Evolutionary conservation across 2,797 vertebrate genomes (phyloP).

Genomic region (Rhadinocentrus ornatus): DNA sequence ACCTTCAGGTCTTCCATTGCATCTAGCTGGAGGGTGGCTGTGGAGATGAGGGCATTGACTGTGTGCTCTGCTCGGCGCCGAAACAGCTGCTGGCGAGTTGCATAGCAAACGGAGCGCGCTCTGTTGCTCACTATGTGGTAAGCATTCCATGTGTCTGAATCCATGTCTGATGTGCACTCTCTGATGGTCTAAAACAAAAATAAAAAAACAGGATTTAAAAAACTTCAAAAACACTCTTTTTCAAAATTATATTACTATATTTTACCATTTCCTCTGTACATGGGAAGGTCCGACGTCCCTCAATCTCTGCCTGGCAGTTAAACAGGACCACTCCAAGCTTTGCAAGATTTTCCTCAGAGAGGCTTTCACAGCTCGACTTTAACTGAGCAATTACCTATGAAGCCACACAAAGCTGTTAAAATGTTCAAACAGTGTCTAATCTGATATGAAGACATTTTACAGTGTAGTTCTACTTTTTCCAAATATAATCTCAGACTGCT

Average conservation of each 20-base stretch:
- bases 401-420: background rate
- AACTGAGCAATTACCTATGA: conserved; percentile 80
- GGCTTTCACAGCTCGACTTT: conserved; percentile 73
- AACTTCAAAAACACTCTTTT: no score
- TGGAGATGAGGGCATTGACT: conserved; percentile 85
- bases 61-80: conserved; percentile 82
- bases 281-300: conserved; percentile 75
- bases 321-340: conserved; percentile 83
- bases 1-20: conserved; percentile 88
- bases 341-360: conserved; percentile 84
- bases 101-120: conserved; percentile 85
- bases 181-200: conserved; percentile 77
- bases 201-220: background rate
- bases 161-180: conserved; percentile 85
- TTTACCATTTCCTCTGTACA: conserved; percentile 83
- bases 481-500: background rate
- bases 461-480: background rate
- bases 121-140: conserved; percentile 90
- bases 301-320: conserved; percentile 83
- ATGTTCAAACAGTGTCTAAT: no score
- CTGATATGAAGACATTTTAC: background rate
- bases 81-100: conserved; percentile 87
- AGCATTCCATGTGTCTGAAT: conserved; percentile 87
- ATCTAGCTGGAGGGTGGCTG: conserved; percentile 83
- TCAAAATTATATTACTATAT: background rate